These are phyloP conservation scores for Megaustenia siamemsis DNA, from an alignment of 2,888 invertebrate genomes.

Conservation along the genomic window DNA sequence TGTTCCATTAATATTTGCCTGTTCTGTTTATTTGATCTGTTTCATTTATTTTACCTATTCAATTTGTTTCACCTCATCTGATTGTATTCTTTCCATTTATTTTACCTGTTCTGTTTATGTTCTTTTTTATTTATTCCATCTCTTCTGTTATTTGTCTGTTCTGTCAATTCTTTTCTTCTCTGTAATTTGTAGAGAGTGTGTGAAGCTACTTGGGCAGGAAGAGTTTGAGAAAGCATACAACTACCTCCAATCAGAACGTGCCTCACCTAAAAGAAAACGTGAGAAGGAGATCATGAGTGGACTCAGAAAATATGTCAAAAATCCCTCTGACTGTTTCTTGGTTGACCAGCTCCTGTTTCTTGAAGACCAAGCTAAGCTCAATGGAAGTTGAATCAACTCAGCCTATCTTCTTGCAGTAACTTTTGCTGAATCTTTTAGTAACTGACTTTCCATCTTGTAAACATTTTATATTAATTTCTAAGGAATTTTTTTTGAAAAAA, in stretches of 20 bases:
- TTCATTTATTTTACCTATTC: no score
- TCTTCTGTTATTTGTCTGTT: not conserved
- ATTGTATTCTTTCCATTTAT: not conserved
- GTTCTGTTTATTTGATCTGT: no score
- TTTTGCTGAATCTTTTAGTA: no score
- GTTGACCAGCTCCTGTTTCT: slow-evolving; percentile 79
- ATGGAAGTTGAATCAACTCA: not conserved
- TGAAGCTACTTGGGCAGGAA: slow-evolving; percentile 73
- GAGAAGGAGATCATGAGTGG: slow-evolving; percentile 77
- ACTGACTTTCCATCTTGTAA: no score
- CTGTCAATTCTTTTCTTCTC: no score
- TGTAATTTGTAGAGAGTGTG: slow-evolving; percentile 70
- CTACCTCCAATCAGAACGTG: slow-evolving; percentile 75
- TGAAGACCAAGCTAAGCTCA: slow-evolving; percentile 71
- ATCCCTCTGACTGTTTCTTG: slow-evolving; percentile 79
- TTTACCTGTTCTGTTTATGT: not conserved
- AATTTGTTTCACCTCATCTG: not conserved
- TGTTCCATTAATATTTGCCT: no score
- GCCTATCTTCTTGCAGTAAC: not conserved
- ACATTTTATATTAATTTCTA: no score
- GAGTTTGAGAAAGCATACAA: slow-evolving; percentile 76
- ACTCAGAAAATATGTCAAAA: slow-evolving; percentile 73
- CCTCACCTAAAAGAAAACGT: slow-evolving; percentile 62
- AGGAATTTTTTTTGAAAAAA: no score
- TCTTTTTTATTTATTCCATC: not conserved